A percentile compares a stretch with the other conserved stretches of the same genome.
phyloP scores from a whole-genome alignment of 2,888 invertebrate species.

The Caenorhabditis auriculariae region DNA sequence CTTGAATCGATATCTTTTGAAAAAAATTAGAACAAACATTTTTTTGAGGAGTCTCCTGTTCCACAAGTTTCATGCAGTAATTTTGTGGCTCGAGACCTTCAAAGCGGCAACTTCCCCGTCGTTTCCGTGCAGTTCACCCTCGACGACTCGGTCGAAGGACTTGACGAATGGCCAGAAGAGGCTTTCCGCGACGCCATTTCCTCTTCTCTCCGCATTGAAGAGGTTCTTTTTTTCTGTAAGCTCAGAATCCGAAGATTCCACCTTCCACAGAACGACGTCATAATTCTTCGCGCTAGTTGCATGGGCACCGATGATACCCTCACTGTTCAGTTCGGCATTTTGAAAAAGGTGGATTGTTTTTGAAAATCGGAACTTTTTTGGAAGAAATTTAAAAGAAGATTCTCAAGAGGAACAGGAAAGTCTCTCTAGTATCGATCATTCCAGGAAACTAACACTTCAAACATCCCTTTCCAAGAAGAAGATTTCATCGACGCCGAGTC shows the following conservation, averaged over 20 bases:
- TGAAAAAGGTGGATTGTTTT: slow-evolving; percentile 28
- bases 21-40: neutral
- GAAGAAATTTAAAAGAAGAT: neutral
- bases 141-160: slow-evolving; percentile 22
- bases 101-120: slow-evolving; percentile 45
- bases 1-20: too few species aligned
- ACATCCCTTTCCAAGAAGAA: slow-evolving; percentile 33
- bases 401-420: slow-evolving; percentile 3
- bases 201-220: slow-evolving; percentile 33
- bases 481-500: slow-evolving; percentile 40
- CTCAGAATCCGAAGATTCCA: neutral
- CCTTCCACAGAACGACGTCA: slow-evolving; percentile 42
- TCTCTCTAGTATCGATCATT: neutral
- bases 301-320: slow-evolving; percentile 39
- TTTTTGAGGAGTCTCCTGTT: slow-evolving; percentile 30
- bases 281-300: slow-evolving; percentile 48
- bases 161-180: slow-evolving; percentile 38
- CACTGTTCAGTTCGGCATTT: slow-evolving; percentile 51
- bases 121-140: slow-evolving; percentile 43
- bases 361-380: neutral
- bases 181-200: slow-evolving; percentile 32
- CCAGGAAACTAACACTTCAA: slow-evolving; percentile 30
- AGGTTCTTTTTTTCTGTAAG: slow-evolving; percentile 12
- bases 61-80: slow-evolving; percentile 46
- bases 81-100: slow-evolving; percentile 35